These are phyloP conservation scores for Oxycera nigricornis DNA, from an alignment of 2,888 invertebrate species.

Conservation along the genomic window DNA sequence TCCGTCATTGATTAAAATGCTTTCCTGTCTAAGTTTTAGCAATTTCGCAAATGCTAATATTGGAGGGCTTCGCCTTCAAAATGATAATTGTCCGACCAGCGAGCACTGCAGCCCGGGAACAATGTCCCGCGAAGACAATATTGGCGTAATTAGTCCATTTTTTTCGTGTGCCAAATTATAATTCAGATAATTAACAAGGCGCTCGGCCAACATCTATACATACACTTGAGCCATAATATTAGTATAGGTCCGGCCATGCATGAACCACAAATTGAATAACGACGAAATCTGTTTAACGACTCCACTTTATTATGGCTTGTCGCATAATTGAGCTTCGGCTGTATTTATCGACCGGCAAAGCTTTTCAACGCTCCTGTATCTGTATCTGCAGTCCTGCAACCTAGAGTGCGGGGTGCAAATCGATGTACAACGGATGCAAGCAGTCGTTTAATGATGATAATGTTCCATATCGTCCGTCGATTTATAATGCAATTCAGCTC, in stretches of 20 bases:
- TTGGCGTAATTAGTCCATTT: slow-evolving; percentile 1
- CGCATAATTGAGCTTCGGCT: slow-evolving; percentile 23
- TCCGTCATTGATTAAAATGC: slow-evolving; percentile 30
- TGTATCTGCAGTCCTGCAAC: slow-evolving; percentile 19
- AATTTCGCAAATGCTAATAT: background rate
- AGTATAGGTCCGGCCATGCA: slow-evolving; percentile 5
- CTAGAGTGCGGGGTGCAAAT: slow-evolving; percentile 9
- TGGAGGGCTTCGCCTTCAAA: background rate
- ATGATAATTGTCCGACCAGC: background rate
- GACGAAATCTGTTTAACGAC: slow-evolving; percentile 33
- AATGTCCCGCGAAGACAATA: background rate
- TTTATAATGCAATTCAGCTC: slow-evolving; percentile 28
- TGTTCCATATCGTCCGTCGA: slow-evolving; percentile 23
- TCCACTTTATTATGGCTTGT: slow-evolving; percentile 26
- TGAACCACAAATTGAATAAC: slow-evolving; percentile 34
- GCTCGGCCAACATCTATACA: background rate
- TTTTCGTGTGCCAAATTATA: background rate
- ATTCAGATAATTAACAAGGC: slow-evolving; percentile 6
- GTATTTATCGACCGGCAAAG: slow-evolving; percentile 1
- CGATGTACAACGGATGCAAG: slow-evolving; percentile 13
- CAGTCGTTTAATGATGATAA: slow-evolving; percentile 29
- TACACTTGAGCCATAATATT: background rate
- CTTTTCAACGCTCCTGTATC: background rate
- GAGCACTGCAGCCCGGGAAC: background rate
- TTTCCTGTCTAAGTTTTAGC: background rate